A percentile compares a stretch with the other conserved stretches of the same genome.
These are phyloP conservation scores for Lanistes nyassanus DNA, from an alignment of 1,140 invertebrate genomes.

Conservation along the genomic window DNA sequence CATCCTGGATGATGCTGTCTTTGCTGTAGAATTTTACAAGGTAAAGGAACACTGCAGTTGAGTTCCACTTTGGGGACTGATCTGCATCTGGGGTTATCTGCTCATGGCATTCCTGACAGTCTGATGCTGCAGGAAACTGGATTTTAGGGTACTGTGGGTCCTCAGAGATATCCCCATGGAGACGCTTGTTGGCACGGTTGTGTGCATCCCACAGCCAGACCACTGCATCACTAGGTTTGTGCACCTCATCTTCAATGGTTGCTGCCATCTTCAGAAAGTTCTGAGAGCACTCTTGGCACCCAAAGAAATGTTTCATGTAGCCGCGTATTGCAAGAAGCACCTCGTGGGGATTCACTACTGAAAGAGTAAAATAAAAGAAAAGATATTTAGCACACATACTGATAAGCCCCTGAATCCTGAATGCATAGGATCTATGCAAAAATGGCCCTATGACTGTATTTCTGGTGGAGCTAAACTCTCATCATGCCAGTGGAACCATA, in stretches of 20 bases:
- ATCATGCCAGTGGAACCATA: no score
- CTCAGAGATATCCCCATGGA: slow-evolving; percentile 87
- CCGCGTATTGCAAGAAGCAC: slow-evolving; percentile 85
- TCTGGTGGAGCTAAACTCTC: no score
- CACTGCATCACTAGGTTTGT: slow-evolving; percentile 78
- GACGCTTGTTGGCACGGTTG: slow-evolving; percentile 85
- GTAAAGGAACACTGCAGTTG: slow-evolving; percentile 78
- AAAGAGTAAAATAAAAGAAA: slow-evolving; percentile 27
- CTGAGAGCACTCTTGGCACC: slow-evolving; percentile 86
- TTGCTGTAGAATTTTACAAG: slow-evolving; percentile 78
- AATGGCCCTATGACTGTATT: no score
- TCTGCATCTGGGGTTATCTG: not conserved
- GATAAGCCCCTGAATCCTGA: no score
- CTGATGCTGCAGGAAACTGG: slow-evolving; percentile 81
- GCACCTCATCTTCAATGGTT: slow-evolving; percentile 77
- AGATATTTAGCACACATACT: no score
- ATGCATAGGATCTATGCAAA: no score
- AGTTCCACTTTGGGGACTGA: slow-evolving; percentile 74
- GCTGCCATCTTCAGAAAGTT: slow-evolving; percentile 82
- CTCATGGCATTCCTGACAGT: slow-evolving; percentile 78
- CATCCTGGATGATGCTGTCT: slow-evolving; percentile 37
- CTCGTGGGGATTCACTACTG: slow-evolving; percentile 68
- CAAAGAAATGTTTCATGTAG: slow-evolving; percentile 94
- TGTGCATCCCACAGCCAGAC: slow-evolving; percentile 96
- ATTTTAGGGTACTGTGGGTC: slow-evolving; percentile 91